phyloP scores from a whole-genome alignment of 2,113 vertebrate species.

The Bucco capensis region DNA sequence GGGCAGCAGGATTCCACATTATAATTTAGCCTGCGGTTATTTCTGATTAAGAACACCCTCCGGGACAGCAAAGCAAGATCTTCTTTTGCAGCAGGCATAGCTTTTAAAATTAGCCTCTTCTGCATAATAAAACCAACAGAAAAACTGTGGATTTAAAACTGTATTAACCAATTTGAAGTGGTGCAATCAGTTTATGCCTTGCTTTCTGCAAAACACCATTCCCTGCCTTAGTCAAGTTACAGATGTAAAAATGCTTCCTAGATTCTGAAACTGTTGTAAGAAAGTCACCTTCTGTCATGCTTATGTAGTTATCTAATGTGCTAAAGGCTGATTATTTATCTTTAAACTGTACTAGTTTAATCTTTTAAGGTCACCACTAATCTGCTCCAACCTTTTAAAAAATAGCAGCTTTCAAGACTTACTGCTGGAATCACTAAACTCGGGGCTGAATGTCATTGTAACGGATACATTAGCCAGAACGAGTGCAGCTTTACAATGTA shows the following conservation, averaged over 20 bases:
- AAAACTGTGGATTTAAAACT: slow-evolving; percentile 69
- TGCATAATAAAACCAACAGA: slow-evolving; percentile 70
- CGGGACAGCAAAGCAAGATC: slow-evolving; percentile 73
- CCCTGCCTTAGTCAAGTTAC: slow-evolving; percentile 34
- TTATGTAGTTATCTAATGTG: slow-evolving; percentile 67
- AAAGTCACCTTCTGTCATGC: slow-evolving; percentile 73
- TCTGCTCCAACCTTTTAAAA: slow-evolving; percentile 68
- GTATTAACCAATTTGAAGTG: slow-evolving; percentile 61
- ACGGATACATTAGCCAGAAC: slow-evolving; percentile 51
- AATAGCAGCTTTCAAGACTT: slow-evolving; percentile 68
- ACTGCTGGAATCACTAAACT: slow-evolving; percentile 55
- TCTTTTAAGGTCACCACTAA: slow-evolving; percentile 66
- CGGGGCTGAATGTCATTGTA: slow-evolving; percentile 43
- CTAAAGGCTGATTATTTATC: slow-evolving; percentile 68
- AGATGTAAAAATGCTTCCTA: slow-evolving; percentile 62
- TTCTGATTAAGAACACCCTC: slow-evolving; percentile 83
- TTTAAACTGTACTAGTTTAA: slow-evolving; percentile 67
- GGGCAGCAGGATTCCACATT: slow-evolving; percentile 71
- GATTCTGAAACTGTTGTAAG: slow-evolving; percentile 49
- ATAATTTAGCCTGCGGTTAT: slow-evolving; percentile 77
- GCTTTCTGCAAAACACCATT: slow-evolving; percentile 43
- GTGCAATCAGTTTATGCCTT: slow-evolving; percentile 57
- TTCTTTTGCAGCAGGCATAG: slow-evolving; percentile 67
- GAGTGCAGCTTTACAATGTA: slow-evolving; percentile 47
- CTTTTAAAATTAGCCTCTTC: slow-evolving; percentile 68